Evolutionary conservation across 2,113 vertebrate genomes (phyloP).

Genomic region (Equus quagga): DNA sequence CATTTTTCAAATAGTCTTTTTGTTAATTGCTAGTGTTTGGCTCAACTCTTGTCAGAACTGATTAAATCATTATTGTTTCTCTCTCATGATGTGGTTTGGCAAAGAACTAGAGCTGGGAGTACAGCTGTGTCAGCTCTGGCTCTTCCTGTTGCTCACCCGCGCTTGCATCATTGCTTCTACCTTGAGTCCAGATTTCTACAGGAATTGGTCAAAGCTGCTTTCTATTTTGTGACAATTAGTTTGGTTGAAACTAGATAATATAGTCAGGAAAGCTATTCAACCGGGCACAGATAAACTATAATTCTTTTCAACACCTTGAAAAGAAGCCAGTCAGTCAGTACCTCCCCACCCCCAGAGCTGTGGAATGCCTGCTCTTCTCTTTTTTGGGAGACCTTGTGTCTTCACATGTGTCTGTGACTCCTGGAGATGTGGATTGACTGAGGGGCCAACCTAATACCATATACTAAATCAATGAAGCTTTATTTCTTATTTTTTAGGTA

Average conservation of each 20-base stretch:
- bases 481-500: not conserved
- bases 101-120: not conserved
- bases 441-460: not conserved
- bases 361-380: not conserved
- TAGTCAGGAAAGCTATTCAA: not conserved
- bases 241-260: not conserved
- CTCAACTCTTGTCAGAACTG: not conserved
- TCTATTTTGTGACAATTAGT: not conserved
- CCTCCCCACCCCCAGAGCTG: not conserved
- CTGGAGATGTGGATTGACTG: not conserved
- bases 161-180: accelerated
- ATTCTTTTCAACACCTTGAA: not conserved
- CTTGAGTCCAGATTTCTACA: not conserved
- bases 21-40: not conserved
- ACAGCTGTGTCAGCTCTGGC: not conserved
- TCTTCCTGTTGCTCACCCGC: not conserved
- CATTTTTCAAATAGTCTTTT: not conserved
- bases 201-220: not conserved
- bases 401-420: not conserved
- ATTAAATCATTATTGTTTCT: not conserved
- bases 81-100: not conserved
- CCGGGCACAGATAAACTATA: not conserved
- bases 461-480: not conserved
- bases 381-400: not conserved
- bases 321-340: not conserved